Conservation (phyloP, 2,888 invertebrate species). For the Sussaba pulchella region DNA sequence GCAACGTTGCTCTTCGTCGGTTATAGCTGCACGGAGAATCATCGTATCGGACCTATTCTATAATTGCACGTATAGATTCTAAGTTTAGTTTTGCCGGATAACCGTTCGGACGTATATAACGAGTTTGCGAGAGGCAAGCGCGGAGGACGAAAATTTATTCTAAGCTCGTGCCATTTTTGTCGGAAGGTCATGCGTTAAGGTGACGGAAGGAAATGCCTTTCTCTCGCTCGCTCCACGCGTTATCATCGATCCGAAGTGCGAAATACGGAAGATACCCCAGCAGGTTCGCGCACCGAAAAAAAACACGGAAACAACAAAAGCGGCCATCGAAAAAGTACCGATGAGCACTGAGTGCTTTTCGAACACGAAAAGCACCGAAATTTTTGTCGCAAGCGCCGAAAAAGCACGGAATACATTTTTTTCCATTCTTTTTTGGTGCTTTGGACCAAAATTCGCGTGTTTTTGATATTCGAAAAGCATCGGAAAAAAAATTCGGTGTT, state of each 20-base stretch:
- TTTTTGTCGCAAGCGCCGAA: too few relatives aligned
- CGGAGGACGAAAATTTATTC: slow-evolving; percentile 54
- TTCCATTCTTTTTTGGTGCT: too few relatives aligned
- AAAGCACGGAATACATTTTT: too few relatives aligned
- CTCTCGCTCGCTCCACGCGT: slow-evolving; percentile 22
- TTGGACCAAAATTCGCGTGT: too few relatives aligned
- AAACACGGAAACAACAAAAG: too few relatives aligned
- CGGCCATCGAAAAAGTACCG: too few relatives aligned
- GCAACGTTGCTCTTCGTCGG: not conserved
- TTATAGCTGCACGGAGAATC: slow-evolving; percentile 23
- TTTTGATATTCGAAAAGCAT: too few relatives aligned
- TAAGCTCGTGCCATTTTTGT: slow-evolving; percentile 64
- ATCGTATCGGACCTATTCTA: slow-evolving; percentile 56
- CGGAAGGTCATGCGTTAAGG: slow-evolving; percentile 61
- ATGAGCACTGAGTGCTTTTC: too few relatives aligned
- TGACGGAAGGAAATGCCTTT: slow-evolving; percentile 47
- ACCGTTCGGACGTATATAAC: slow-evolving; percentile 57
- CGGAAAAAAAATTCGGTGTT: too few relatives aligned
- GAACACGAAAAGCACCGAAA: too few relatives aligned
- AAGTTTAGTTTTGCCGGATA: slow-evolving; percentile 73
- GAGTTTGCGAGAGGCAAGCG: slow-evolving; percentile 17
- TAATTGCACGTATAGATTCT: slow-evolving; percentile 74
- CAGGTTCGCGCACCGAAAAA: too few relatives aligned
- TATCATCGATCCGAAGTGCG: slow-evolving; percentile 6
- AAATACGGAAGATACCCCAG: too few relatives aligned